Base-by-base conservation (phyloP, 1,140 invertebrate species). In the Rhopalosiphum maidis region DNA sequence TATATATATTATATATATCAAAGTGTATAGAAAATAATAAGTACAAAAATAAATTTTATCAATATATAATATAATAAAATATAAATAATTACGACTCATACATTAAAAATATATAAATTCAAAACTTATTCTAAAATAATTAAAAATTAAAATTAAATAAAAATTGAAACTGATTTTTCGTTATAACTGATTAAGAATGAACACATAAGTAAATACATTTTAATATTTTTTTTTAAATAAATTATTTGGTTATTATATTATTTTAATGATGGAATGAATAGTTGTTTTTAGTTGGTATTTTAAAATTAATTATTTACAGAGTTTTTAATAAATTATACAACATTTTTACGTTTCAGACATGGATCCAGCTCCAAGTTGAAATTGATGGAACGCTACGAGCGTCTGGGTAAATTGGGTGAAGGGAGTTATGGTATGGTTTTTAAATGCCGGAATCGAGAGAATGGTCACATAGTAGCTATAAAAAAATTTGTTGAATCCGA, bases 401-500 rank as follows among this genome's bases (percentile, higher is more conserved):
- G 99, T 95, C 96, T 99, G 35, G 97, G 97, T 85, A 99, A 99
- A 95, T 97, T 99, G 68, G 99, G 99, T 94, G 99, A 99, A 96
- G 99, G 99, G 93, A 99, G 98, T 83, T 99, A 99, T 95, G 99
- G 99, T 21, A 97, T 99, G 93, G 99, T 99, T 88, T 99, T 99
- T 96, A 99, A 99, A 95, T 99, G 99, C 95, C 97, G 98, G 86
- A 99, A 99, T 95, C 96, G 98, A 94, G 99, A 99, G 94, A 99
- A 98, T 4, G 98, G 98, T 15, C 97, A 99, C 94, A 96, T 99
- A 85, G 99, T 99, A 25, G 99, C 99, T 23, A 99, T 99, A 41
- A 99, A 99, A 96, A 99, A 99, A 95, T 99, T 99, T 95, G 98
- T 99, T 22, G 99, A 99, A 95, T 99, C 99, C 25, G 99, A 99